Conservation (phyloP, 2,888 invertebrate genomes). For the Lymantria monacha region DNA sequence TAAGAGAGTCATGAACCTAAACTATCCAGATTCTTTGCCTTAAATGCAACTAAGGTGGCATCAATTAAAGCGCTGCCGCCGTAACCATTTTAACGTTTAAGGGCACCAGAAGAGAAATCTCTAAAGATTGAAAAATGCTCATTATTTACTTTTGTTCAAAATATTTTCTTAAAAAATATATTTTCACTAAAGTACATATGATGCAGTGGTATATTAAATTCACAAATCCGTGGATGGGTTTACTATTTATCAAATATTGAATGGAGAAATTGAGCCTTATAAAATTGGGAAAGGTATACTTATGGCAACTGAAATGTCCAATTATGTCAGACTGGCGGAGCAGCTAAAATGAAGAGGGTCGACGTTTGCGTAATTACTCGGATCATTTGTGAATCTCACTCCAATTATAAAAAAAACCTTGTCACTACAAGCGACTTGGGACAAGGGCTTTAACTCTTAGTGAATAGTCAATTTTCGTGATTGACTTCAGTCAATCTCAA, state of each 20-base stretch:
- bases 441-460: conserved; percentile 44
- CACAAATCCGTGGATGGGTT: conserved; percentile 4
- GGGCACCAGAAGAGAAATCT: conserved; percentile 40
- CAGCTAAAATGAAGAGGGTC: conserved; percentile 76
- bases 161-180: neutral
- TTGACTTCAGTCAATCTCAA: conserved; percentile 45
- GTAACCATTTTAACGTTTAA: conserved; percentile 58
- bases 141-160: neutral
- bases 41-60: conserved; percentile 31
- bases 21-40: conserved; percentile 61
- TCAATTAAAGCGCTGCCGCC: conserved; percentile 46
- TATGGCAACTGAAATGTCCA: conserved; percentile 55
- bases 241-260: conserved; percentile 20
- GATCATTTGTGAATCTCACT: conserved; percentile 76
- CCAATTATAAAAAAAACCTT: conserved; percentile 74
- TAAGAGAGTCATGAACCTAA: conserved; percentile 55
- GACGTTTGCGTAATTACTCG: conserved; percentile 78
- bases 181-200: neutral
- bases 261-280: conserved; percentile 38
- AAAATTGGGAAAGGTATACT: conserved; percentile 45
- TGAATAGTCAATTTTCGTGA: conserved; percentile 48
- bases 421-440: conserved; percentile 61
- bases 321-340: conserved; percentile 55
- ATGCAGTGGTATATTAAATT: neutral
- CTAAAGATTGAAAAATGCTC: conserved; percentile 40